phyloP scores from a whole-genome alignment of 2,888 invertebrate species.

The Drosophila hamatofila region DNA sequence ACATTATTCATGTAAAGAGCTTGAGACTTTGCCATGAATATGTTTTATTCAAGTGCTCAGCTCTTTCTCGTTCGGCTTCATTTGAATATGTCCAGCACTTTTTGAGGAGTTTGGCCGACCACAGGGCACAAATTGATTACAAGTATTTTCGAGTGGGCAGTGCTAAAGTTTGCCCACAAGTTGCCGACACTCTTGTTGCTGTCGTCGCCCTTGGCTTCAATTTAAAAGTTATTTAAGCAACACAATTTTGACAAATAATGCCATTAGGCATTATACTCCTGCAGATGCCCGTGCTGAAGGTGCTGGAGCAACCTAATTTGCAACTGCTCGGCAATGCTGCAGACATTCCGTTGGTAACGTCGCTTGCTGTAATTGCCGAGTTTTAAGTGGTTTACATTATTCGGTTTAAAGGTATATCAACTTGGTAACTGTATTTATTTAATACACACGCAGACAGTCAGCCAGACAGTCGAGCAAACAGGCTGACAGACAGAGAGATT shows the following conservation, averaged over 20 bases:
- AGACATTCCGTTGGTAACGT: conserved; percentile 58
- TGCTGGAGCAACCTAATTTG: conserved; percentile 70
- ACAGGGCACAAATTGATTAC: conserved; percentile 78
- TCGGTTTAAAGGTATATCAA: conserved; percentile 79
- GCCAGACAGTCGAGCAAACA: conserved; percentile 30
- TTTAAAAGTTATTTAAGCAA: conserved; percentile 78
- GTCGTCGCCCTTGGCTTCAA: conserved; percentile 65
- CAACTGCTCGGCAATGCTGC: conserved; percentile 55
- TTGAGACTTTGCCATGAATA: conserved; percentile 53
- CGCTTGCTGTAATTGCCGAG: conserved; percentile 70
- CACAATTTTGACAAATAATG: conserved; percentile 74
- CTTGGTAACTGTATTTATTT: conserved; percentile 80
- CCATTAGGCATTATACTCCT: conserved; percentile 60
- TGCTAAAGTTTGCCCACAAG: conserved; percentile 29
- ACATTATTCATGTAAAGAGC: conserved; percentile 28
- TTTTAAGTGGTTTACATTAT: conserved; percentile 79
- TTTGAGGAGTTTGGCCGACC: conserved; percentile 54
- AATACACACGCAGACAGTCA: conserved; percentile 65
- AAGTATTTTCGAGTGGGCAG: conserved; percentile 59
- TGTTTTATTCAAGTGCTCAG: conserved; percentile 39
- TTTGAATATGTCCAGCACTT: conserved; percentile 25
- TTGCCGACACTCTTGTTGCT: conserved; percentile 44
- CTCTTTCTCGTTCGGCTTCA: background rate
- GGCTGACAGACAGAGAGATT: conserved; percentile 19
- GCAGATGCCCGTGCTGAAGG: conserved; percentile 11